Evolutionary conservation across 92 coral and sea anemone species (phyloP), one percentile per base, ranked within the genome.

Genomic region (Actinernus sp.): DNA sequence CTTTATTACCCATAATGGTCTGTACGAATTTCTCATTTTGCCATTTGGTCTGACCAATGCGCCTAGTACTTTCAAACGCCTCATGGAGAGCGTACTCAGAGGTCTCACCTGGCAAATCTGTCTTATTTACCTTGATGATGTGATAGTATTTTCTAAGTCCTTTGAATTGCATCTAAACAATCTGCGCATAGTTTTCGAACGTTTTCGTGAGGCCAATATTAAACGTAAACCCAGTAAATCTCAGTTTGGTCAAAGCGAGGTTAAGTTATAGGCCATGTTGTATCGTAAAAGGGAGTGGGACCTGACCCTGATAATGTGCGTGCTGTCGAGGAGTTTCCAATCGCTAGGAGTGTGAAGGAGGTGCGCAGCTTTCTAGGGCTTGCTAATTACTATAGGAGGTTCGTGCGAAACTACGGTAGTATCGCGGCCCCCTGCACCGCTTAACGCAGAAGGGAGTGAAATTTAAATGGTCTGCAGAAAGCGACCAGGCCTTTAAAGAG

Each of bases 341-440:
- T 25, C 0, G 89, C 86, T 0, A 70, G 14, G 2, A 69, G 38
- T 13, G 69, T 78, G 2, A 82, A 77, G 20, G 64, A 58, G 1
- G 48, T 74, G 31, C 63, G 78, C 2, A 77, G 87, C 19, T 88
- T 78, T 47, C 26, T 84, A 2, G 91, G 91, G 0, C 51, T 88
- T 1, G 83, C 87, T 0, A 72, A 73, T n/a, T 88, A 88, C 45
- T 88, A 84, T 36, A 32, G 85, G 0, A 41, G 76, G 0, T 84
- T 84, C 64, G 51, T 88, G 5, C 26, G 59, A 18, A 71, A 61
- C 31, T 88, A 66, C 40, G 59, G 85, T 4, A 65, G 63, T 13
- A 63, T 79, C 1, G 96, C 81, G 1, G 31, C 83, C 2, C 84
- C 90, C 9, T 49, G 82, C 74, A 25, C 53, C 70, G 14, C 73